Evolutionary conservation across 30 jellyfish, hydroid and myxozoan genomes (phyloP), one percentile per base, ranked within the genome.

Genomic region (Catostylus mosaicus): DNA sequence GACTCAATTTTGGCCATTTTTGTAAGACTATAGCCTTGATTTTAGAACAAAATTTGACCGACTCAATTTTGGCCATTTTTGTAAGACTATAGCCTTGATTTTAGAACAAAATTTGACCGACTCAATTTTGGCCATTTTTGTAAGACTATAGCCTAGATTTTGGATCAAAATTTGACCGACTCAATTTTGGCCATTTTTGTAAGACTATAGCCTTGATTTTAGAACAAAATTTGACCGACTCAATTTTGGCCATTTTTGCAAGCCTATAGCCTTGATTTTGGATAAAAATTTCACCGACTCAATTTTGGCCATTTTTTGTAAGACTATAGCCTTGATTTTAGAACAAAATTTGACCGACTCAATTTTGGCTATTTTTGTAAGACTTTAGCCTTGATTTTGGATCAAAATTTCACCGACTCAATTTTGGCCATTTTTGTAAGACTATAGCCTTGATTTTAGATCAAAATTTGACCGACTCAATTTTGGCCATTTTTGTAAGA

Each of bases 191-290:
- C 54, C 54, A 40, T 5, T 5, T 5, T 40, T 9, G 27, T 27
- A 48, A 48, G 63, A 27, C 63, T 48, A 48, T 48, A 48, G 63
- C 63, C 63, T 48, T 48, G 20, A 23, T 48, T 48, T 48, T 48
- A 9, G 73, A 9, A 23, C 18, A 9, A 61, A 61, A 26, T 23
- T 8, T n/a, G 36, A 12, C n/a, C 29, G 20, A 18, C 22, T 2
- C 35, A 32, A 0, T 67, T 33, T 34, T 32, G 45, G 0, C 26
- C 38, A 67, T 31, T 31, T 11, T 48, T 11, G 57, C 1, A 67
- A 67, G 80, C 63, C 62, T 67, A 67, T 67, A 67, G 61, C 60
- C 79, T 67, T 67, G 33, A 61, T 67, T 67, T 36, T 67, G 32
- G 61, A 10, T 62, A 3, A 24, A 3, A 68, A 68, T 1, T 3